Evolutionary conservation across 2,888 invertebrate species (phyloP).

Genomic region (Chirona hameri): DNA sequence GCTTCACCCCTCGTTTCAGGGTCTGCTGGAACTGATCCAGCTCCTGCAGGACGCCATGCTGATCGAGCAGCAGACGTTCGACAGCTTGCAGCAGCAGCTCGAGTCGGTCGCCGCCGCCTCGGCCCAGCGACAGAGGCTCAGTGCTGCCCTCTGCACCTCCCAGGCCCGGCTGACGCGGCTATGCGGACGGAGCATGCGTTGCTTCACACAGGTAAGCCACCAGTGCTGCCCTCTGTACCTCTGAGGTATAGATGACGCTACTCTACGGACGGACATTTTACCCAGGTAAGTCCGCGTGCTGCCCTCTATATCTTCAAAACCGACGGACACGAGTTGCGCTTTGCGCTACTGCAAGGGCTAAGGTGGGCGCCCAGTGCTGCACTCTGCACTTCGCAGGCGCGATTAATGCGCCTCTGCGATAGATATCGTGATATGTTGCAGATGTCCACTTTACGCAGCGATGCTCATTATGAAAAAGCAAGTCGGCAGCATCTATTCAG

Average conservation of each 20-base stretch:
- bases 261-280: too few relatives aligned
- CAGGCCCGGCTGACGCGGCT: slow-evolving; percentile 47
- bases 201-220: slow-evolving; percentile 47
- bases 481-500: too few relatives aligned
- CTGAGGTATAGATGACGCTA: neutral
- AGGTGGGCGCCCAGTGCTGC: too few relatives aligned
- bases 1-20: slow-evolving; percentile 41
- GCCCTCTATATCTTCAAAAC: too few relatives aligned
- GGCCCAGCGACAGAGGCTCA: slow-evolving; percentile 45
- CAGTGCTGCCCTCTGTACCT: neutral
- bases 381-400: too few relatives aligned
- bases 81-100: slow-evolving; percentile 45
- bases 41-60: slow-evolving; percentile 48
- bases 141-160: slow-evolving; percentile 46
- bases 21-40: slow-evolving; percentile 46
- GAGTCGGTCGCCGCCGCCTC: slow-evolving; percentile 43
- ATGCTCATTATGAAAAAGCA: too few relatives aligned
- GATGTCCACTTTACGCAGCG: too few relatives aligned
- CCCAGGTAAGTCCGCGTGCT: too few relatives aligned
- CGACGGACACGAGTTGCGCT: too few relatives aligned
- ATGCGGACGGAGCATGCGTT: slow-evolving; percentile 49
- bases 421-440: too few relatives aligned
- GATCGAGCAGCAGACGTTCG: slow-evolving; percentile 48
- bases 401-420: too few relatives aligned
- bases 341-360: too few relatives aligned